phyloP scores from a whole-genome alignment of 2,888 invertebrate genomes.

The Acrobeloides nanus region DNA sequence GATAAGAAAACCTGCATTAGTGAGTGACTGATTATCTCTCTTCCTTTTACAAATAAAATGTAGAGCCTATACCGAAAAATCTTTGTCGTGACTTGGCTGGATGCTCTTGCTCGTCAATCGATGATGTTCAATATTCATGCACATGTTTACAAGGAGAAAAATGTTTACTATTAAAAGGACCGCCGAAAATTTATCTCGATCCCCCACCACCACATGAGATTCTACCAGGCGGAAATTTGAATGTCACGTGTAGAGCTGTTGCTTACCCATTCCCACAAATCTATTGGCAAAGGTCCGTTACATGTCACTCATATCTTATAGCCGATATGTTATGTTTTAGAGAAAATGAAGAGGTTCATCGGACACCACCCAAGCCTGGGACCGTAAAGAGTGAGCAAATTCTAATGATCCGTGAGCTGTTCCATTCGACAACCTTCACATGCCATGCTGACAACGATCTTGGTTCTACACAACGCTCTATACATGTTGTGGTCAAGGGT shows the following conservation, averaged over 20 bases:
- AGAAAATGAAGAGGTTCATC: conserved; percentile 25
- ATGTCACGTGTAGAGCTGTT: conserved; percentile 49
- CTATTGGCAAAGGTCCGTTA: conserved; percentile 38
- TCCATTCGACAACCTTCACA: conserved; percentile 43
- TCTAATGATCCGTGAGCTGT: conserved; percentile 46
- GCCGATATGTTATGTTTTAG: conserved; percentile 12
- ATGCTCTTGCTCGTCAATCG: conserved; percentile 42
- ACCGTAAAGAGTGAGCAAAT: conserved; percentile 30
- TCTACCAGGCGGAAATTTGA: conserved; percentile 49
- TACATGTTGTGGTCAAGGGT: conserved; percentile 43
- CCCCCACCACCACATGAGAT: conserved; percentile 47
- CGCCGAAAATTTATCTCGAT: conserved; percentile 48
- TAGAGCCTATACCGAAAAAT: conserved; percentile 49
- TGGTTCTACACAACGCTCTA: conserved; percentile 34
- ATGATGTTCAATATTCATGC: conserved; percentile 44
- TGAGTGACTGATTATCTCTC: conserved; percentile 15
- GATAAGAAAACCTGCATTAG: conserved; percentile 48
- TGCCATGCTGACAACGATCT: conserved; percentile 44
- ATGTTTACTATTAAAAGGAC: conserved; percentile 45
- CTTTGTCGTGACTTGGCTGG: conserved; percentile 46
- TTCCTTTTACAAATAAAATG: too few species aligned
- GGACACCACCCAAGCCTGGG: conserved; percentile 12
- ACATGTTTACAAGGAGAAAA: conserved; percentile 39
- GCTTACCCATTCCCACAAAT: conserved; percentile 51
- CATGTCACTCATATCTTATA: conserved; percentile 2